Percentiles rank a stretch among this genome's conserved stretches.
Evolutionary conservation across 2,113 vertebrate genomes (phyloP).

Genomic region (Polyodon spathula): DNA sequence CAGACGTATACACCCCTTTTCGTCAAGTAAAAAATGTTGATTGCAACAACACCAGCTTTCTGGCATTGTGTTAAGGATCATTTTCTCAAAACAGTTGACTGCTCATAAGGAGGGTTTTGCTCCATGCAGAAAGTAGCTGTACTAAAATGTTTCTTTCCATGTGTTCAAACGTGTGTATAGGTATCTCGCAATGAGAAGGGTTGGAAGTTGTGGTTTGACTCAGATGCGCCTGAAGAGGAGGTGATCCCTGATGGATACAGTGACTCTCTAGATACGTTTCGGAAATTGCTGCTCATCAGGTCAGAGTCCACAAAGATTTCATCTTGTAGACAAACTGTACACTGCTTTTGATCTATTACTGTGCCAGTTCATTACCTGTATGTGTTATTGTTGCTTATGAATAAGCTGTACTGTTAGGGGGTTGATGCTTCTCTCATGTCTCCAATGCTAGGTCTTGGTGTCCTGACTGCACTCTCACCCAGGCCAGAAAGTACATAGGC

Average conservation of each 20-base stretch:
- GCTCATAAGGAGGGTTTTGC: too few species aligned
- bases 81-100: too few species aligned
- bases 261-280: conserved; percentile 51
- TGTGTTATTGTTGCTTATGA: too few species aligned
- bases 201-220: conserved; percentile 63
- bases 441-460: conserved; percentile 55
- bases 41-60: too few species aligned
- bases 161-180: conserved; percentile 25
- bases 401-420: not conserved
- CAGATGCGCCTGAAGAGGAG: conserved; percentile 58
- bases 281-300: conserved; percentile 60
- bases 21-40: too few species aligned
- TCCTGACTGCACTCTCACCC: conserved; percentile 60
- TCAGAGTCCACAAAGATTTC: conserved; percentile 23
- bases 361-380: not conserved
- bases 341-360: not conserved
- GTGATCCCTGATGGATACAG: conserved; percentile 57
- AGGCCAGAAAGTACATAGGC: conserved; percentile 60
- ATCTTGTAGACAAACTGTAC: not conserved
- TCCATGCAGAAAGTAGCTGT: too few species aligned
- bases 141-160: too few species aligned
- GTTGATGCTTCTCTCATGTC: conserved; percentile 24
- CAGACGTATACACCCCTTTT: too few species aligned
- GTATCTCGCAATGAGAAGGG: conserved; percentile 46
- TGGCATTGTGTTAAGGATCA: too few species aligned